phyloP scores from a whole-genome alignment of 2,797 vertebrate genomes.

The Intellagama lesueurii region DNA sequence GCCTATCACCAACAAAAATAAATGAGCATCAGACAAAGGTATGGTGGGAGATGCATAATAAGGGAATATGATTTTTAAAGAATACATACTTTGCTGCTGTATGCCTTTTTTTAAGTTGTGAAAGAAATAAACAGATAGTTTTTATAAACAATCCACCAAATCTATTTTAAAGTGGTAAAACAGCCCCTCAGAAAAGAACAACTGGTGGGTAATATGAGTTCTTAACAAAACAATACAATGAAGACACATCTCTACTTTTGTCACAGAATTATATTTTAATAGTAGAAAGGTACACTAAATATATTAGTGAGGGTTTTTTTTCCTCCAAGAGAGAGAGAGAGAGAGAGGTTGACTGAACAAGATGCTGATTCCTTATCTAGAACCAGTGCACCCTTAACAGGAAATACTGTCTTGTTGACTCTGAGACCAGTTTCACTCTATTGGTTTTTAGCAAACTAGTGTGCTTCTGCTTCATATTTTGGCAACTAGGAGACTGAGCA shows the following conservation, averaged over 20 bases:
- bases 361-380: too few relatives aligned
- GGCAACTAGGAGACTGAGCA: too few relatives aligned
- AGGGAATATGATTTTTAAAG: too few relatives aligned
- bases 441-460: too few relatives aligned
- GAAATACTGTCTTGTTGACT: too few relatives aligned
- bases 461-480: too few relatives aligned
- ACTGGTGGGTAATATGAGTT: not conserved
- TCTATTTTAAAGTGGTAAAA: not conserved
- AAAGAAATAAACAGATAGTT: not conserved
- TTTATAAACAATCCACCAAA: too few relatives aligned
- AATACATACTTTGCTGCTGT: not conserved
- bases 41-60: not conserved
- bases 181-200: not conserved
- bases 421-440: too few relatives aligned
- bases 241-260: not conserved
- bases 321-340: too few relatives aligned
- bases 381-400: too few relatives aligned
- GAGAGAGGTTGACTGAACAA: too few relatives aligned
- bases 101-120: not conserved
- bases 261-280: not conserved
- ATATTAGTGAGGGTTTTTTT: not conserved
- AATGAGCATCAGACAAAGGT: not conserved
- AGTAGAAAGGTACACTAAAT: not conserved
- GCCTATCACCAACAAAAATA: slow-evolving; percentile 72
- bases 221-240: not conserved